A percentile compares a stretch with the other conserved stretches of the same genome.
Evolutionary conservation across 2,888 invertebrate genomes (phyloP).

Genomic region (Rhyacophila evoluta): DNA sequence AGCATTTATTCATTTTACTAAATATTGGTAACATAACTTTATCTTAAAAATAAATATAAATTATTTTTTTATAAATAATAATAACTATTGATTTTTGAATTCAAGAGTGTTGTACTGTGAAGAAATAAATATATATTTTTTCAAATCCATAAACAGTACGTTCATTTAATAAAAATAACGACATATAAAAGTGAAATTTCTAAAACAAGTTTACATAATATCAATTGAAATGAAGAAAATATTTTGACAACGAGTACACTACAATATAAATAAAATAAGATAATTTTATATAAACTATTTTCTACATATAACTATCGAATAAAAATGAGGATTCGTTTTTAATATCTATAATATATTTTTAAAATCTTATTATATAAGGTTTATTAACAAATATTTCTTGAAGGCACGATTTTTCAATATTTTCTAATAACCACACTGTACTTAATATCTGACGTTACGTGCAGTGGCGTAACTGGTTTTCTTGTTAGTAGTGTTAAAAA

Average conservation of each 20-base stretch:
- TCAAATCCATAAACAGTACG: no score
- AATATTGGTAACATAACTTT: conserved; percentile 1
- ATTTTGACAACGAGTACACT: no score
- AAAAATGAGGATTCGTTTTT: neutral
- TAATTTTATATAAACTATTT: neutral
- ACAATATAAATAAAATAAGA: no score
- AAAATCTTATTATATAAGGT: neutral
- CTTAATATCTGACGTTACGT: no score
- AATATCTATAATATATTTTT: neutral
- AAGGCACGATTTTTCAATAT: neutral
- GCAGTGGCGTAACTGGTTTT: no score
- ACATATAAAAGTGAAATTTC: no score
- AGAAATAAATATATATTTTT: no score
- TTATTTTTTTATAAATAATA: conserved; percentile 7
- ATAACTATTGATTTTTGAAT: neutral
- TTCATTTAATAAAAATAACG: no score
- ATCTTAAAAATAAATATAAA: conserved; percentile 16
- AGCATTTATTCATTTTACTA: conserved; percentile 48
- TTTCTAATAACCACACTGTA: neutral
- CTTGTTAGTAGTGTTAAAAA: no score
- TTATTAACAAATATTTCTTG: neutral
- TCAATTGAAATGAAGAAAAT: no score
- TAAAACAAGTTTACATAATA: no score
- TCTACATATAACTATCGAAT: neutral
- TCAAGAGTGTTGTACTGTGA: no score